These are phyloP conservation scores for Ptychadena robeensis DNA, from an alignment of 2,797 vertebrate genomes.

Conservation along the genomic window DNA sequence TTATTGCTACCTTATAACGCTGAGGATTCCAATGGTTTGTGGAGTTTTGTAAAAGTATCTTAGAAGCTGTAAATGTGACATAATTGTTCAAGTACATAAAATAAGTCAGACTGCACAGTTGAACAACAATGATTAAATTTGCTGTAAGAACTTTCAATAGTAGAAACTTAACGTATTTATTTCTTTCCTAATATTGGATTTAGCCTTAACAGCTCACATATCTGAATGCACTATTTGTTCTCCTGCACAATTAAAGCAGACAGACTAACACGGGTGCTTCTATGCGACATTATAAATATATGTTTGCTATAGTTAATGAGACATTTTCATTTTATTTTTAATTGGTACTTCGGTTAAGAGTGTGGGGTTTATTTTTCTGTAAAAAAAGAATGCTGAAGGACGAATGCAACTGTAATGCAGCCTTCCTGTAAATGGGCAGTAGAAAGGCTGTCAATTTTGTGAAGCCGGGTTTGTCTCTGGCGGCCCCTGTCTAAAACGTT, in stretches of 20 bases:
- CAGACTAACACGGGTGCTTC: neutral
- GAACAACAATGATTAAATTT: slow-evolving; percentile 16
- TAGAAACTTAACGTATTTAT: slow-evolving; percentile 5
- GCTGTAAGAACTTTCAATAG: slow-evolving; percentile 29
- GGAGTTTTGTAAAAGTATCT: slow-evolving; percentile 53
- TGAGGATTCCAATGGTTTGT: slow-evolving; percentile 62
- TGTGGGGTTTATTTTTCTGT: neutral
- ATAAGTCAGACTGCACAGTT: slow-evolving; percentile 7
- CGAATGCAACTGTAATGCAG: no score
- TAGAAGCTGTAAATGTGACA: slow-evolving; percentile 65
- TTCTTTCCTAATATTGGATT: neutral
- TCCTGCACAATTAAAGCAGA: neutral
- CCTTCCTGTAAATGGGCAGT: no score
- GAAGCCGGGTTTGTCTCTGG: no score
- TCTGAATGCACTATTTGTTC: neutral
- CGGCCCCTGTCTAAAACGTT: no score
- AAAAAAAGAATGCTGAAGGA: no score
- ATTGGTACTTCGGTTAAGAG: neutral
- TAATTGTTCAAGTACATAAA: slow-evolving; percentile 49
- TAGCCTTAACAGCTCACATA: neutral
- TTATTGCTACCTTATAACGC: slow-evolving; percentile 64
- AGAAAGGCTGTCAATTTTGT: no score
- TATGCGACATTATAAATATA: neutral
- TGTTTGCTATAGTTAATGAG: neutral
- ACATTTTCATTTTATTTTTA: neutral